Evolutionary conservation across 2,113 vertebrate species (phyloP).

Genomic region (Pterophyllum scalare): DNA sequence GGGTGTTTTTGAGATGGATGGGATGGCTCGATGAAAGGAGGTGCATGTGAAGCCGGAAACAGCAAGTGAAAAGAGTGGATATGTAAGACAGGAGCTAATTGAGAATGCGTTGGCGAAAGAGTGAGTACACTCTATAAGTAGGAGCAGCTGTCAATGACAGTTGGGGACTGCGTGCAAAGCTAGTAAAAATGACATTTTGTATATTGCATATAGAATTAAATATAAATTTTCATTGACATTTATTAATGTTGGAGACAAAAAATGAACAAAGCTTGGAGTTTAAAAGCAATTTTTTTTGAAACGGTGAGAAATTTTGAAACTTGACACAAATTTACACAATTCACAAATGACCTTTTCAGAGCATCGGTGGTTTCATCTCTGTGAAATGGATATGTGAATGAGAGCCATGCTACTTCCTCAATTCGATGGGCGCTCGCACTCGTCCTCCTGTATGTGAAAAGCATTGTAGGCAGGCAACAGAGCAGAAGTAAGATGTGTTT

Average conservation of each 20-base stretch:
- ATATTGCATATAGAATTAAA: neutral
- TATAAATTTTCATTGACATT: neutral
- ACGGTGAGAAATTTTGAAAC: neutral
- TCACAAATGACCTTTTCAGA: conserved; percentile 19
- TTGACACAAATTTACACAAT: neutral
- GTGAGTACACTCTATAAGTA: conserved; percentile 51
- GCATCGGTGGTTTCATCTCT: conserved; percentile 35
- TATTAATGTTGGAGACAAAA: neutral
- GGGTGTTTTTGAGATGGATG: conserved; percentile 74
- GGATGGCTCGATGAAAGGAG: conserved; percentile 66
- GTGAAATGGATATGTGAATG: conserved; percentile 79
- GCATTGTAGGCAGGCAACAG: conserved; percentile 87
- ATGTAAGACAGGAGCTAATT: conserved; percentile 74
- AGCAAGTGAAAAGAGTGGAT: conserved; percentile 70
- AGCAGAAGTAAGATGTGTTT: conserved; percentile 94
- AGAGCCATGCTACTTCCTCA: conserved; percentile 79
- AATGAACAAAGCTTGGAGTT: neutral
- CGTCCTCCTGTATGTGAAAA: conserved; percentile 87
- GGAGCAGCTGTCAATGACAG: conserved; percentile 54
- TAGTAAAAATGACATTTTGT: conserved; percentile 12
- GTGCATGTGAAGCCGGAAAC: conserved; percentile 72
- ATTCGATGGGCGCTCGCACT: conserved; percentile 79
- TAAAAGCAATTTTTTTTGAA: neutral
- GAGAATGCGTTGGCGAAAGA: conserved; percentile 58
- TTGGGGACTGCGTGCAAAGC: conserved; percentile 27